A percentile compares a stretch with the other conserved stretches of the same genome.
Evolutionary conservation across 1,140 invertebrate species (phyloP).

Genomic region (Zaprionus inermis): DNA sequence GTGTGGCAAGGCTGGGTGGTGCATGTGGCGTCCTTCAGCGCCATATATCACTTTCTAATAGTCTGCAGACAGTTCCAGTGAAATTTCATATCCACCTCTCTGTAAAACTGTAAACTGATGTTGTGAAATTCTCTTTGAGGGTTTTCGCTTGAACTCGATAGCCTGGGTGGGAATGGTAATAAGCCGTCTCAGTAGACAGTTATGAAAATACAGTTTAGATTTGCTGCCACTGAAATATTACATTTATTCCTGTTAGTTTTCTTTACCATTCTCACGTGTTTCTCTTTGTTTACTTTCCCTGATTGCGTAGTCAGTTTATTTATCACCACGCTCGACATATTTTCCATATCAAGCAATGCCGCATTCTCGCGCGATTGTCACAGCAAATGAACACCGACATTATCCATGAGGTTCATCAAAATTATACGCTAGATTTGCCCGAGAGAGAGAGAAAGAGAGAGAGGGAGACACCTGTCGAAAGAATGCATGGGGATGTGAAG

Average conservation of each 20-base stretch:
- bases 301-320: background rate
- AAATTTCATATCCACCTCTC: slow-evolving; percentile 23
- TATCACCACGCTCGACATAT: slow-evolving; percentile 36
- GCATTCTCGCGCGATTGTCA: background rate
- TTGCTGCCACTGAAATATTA: too few species aligned
- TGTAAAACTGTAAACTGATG: background rate
- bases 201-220: background rate
- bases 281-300: background rate
- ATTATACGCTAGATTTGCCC: slow-evolving; percentile 35
- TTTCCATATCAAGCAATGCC: slow-evolving; percentile 6
- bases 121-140: background rate
- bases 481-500: background rate
- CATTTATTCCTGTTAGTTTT: too few species aligned
- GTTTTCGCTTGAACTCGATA: background rate
- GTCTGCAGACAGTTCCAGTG: slow-evolving; percentile 25
- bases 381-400: slow-evolving; percentile 38
- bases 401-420: slow-evolving; percentile 29
- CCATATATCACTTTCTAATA: slow-evolving; percentile 48
- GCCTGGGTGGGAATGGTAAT: background rate
- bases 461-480: slow-evolving; percentile 47
- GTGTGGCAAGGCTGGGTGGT: too few species aligned
- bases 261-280: too few species aligned
- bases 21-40: slow-evolving; percentile 29
- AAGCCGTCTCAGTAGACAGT: background rate
- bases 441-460: slow-evolving; percentile 9